Conservation (phyloP, 2,797 vertebrate species). For the Danio choprae region DNA sequence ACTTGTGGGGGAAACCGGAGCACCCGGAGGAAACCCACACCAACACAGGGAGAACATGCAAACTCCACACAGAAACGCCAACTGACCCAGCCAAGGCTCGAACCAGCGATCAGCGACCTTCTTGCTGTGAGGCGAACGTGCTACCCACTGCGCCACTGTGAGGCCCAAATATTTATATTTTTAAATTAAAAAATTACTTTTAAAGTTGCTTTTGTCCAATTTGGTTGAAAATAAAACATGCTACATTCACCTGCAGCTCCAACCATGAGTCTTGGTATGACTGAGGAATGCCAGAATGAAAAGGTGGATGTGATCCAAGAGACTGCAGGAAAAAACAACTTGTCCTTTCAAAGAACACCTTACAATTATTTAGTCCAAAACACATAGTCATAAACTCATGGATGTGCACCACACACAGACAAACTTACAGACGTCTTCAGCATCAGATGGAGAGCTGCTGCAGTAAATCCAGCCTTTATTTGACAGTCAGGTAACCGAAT, state of each 20-base stretch:
- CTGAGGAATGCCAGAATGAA: conserved; percentile 6
- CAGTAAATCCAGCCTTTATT: conserved; percentile 55
- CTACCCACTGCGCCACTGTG: too few species aligned
- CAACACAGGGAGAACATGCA: too few species aligned
- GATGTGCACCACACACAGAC: conserved; percentile 15
- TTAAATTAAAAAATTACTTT: background rate
- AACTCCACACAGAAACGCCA: too few species aligned
- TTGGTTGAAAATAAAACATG: background rate
- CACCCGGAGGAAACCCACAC: too few species aligned
- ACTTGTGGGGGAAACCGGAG: too few species aligned
- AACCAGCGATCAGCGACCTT: too few species aligned
- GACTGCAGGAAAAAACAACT: conserved; percentile 51
- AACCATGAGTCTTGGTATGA: conserved; percentile 9
- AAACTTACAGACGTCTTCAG: conserved; percentile 26
- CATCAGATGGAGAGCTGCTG: conserved; percentile 27
- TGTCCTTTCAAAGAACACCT: conserved; percentile 54
- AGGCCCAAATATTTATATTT: background rate
- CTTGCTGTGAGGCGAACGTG: too few species aligned
- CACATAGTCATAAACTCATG: conserved; percentile 25
- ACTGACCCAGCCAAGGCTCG: too few species aligned
- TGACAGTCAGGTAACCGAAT: conserved; percentile 44
- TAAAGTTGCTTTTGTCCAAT: conserved; percentile 12
- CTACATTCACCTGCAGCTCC: background rate
- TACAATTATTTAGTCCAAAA: conserved; percentile 42
- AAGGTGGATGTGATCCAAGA: conserved; percentile 45